Percentiles rank a stretch among this genome's conserved stretches.
phyloP scores from a whole-genome alignment of 37 sponge, comb jelly and placozoan species.

The Geodia barretti region DNA sequence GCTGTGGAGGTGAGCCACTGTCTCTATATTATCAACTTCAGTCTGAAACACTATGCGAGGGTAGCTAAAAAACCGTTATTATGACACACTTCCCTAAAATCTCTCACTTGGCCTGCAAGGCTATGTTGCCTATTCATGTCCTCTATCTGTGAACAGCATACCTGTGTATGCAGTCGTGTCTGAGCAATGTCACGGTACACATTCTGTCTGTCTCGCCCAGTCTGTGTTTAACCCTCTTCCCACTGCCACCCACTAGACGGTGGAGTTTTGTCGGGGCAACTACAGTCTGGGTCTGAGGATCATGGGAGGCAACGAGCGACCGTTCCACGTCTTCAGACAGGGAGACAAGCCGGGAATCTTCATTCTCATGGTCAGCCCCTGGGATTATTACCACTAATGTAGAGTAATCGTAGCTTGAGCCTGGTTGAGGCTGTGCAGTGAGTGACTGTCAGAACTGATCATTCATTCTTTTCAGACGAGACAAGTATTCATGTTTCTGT shows the following conservation, averaged over 20 bases:
- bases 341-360: slow-evolving; percentile 84
- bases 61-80: no score
- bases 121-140: no score
- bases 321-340: slow-evolving; percentile 72
- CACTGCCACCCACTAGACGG: slow-evolving; percentile 4
- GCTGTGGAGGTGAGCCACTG: slow-evolving; percentile 55
- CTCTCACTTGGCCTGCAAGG: no score
- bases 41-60: no score
- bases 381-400: no score
- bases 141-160: background rate
- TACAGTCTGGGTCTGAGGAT: slow-evolving; percentile 62
- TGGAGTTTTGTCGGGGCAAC: slow-evolving; percentile 30
- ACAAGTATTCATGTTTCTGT: no score
- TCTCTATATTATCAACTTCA: no score
- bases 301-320: slow-evolving; percentile 84
- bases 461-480: no score
- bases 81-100: no score
- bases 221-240: background rate
- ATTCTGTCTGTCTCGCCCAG: no score
- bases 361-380: slow-evolving; percentile 41
- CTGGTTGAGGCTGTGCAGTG: background rate
- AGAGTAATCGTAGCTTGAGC: no score
- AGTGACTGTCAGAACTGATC: background rate
- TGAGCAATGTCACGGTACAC: no score
- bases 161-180: background rate